Evolutionary conservation across 1,140 invertebrate genomes (phyloP), one percentile per base, ranked within the genome.

Genomic region (Cotesia vestalis): DNA sequence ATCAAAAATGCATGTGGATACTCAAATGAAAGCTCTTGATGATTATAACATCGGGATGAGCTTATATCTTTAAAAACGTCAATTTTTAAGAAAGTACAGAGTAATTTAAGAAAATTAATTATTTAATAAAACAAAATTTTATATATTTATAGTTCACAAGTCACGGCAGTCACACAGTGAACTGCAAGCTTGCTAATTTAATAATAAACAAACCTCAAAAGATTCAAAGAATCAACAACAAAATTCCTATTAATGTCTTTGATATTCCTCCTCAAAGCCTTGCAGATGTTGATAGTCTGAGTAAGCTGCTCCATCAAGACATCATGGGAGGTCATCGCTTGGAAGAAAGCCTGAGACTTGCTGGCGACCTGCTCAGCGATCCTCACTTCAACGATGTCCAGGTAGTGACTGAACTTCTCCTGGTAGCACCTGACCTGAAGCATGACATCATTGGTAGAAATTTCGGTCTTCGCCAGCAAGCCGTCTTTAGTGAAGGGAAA

Each of bases 271-370:
- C 91, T 91, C 46, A 96, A 88, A 72, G 90, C 89, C 86, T 92
- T 91, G 38, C 98, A 92, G 76, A 94, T 91, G 69, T 90, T 90
- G 57, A 94, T 92, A 12, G 95, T 96, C 80, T 92, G 90, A 4
- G 91, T 91, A 87, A 98, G 92, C 80, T 96, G 93, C 76, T 96
- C 94, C 91, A 96, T 94, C 55, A 96, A 91, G 11, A 92, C 92
- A 86, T 98, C 96, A 86, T 98, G 96, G 6, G 96, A 98, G 63
- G 96, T 94, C 94, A 99, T 98, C 6, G 96, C 96, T 86, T 96
- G 93, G 83, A 99, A 99, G 89, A 99, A 99, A 6, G 96, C 96
- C 76, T 95, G 94, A 4, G 96, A 98, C 85, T 97, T 96, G 73
- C 94, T 92, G n/a, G 96, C 94, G 62, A 99, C 97, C 88, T 98